A percentile compares a stretch with the other conserved stretches of the same genome.
Evolutionary conservation across 2,113 vertebrate genomes (phyloP).

Genomic region (Cheilinus undulatus): DNA sequence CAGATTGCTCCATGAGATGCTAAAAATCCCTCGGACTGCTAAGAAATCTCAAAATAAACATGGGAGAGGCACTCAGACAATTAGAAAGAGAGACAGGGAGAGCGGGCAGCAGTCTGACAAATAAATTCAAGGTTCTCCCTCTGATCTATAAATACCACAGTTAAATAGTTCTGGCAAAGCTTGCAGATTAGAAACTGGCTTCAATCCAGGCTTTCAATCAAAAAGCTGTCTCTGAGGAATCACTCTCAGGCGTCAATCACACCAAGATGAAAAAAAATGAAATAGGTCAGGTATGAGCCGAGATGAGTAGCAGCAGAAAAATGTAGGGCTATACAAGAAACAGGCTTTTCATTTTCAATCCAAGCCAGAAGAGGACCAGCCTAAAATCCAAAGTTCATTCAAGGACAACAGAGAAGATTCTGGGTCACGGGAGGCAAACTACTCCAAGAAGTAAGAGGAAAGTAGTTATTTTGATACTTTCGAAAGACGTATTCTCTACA

Average conservation of each 20-base stretch:
- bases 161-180: slow-evolving; percentile 56
- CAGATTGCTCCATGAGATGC: slow-evolving; percentile 13
- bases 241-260: slow-evolving; percentile 32
- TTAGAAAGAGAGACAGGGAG: not conserved
- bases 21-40: slow-evolving; percentile 20
- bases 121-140: slow-evolving; percentile 20
- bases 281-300: slow-evolving; percentile 61
- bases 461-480: not conserved
- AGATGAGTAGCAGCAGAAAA: slow-evolving; percentile 32
- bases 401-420: not conserved
- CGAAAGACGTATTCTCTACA: not conserved
- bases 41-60: slow-evolving; percentile 37
- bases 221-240: slow-evolving; percentile 52
- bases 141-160: slow-evolving; percentile 65
- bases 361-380: not conserved
- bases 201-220: slow-evolving; percentile 40
- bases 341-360: slow-evolving; percentile 11
- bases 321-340: slow-evolving; percentile 8
- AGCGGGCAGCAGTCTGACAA: not conserved
- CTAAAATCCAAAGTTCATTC: slow-evolving; percentile 12
- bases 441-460: not conserved
- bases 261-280: slow-evolving; percentile 27
- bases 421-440: not conserved
- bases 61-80: slow-evolving; percentile 7
- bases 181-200: slow-evolving; percentile 51